phyloP scores from a whole-genome alignment of 2,113 vertebrate species.

The Apistogramma diplotaenia region DNA sequence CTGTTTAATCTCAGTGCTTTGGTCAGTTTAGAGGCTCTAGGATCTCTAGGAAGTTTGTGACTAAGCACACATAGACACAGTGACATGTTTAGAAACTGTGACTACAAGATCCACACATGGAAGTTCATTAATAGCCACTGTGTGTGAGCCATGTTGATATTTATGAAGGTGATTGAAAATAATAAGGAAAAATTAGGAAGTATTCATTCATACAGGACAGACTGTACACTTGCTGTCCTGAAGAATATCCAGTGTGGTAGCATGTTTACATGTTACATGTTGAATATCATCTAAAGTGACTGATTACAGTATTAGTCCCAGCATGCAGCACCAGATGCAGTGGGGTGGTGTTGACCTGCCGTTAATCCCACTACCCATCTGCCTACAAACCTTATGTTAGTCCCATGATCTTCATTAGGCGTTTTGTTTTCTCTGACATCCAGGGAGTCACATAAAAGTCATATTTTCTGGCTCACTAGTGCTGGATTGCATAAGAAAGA shows the following conservation, averaged over 20 bases:
- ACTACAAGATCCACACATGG: background rate
- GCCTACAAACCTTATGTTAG: background rate
- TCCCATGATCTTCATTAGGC: conserved; percentile 17
- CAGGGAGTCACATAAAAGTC: conserved; percentile 26
- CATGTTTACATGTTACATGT: background rate
- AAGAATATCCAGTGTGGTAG: background rate
- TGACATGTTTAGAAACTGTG: background rate
- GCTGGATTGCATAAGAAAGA: conserved; percentile 50
- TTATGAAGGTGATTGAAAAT: conserved; percentile 20
- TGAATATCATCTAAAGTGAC: background rate
- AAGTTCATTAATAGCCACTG: background rate
- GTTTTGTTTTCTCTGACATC: conserved; percentile 25
- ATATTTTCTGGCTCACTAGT: conserved; percentile 32
- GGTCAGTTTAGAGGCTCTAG: conserved; percentile 17
- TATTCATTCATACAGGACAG: background rate
- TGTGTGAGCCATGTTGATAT: background rate
- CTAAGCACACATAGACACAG: background rate
- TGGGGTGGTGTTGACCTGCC: background rate
- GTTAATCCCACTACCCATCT: background rate
- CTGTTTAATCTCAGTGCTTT: conserved; percentile 18
- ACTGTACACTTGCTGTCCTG: background rate
- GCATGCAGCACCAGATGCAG: background rate
- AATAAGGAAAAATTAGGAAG: background rate
- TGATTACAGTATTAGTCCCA: background rate
- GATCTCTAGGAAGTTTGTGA: background rate